Conservation (phyloP, 1,140 invertebrate species). For the Brachionus paranguensis region DNA sequence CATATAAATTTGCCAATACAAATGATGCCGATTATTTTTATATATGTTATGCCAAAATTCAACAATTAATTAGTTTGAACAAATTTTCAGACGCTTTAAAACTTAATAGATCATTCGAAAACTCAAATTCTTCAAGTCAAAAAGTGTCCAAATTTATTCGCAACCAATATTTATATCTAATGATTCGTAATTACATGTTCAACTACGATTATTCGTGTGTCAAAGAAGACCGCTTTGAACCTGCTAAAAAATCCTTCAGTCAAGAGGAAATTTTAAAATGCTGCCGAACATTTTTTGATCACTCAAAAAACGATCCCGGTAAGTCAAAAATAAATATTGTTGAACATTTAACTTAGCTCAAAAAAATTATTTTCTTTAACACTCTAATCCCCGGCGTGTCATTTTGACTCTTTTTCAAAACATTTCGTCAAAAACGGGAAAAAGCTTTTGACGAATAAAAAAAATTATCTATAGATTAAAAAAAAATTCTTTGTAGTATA, state of each 20-base stretch:
- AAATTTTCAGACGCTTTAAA: not conserved
- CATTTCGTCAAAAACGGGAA: too few species aligned
- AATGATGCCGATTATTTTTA: conserved; percentile 35
- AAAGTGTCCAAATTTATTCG: not conserved
- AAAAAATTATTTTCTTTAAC: too few species aligned
- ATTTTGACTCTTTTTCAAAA: too few species aligned
- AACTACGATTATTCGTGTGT: not conserved
- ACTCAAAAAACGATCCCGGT: not conserved
- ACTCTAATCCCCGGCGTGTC: too few species aligned
- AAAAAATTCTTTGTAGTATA: too few species aligned
- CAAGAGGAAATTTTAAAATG: conserved; percentile 9
- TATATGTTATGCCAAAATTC: conserved; percentile 3
- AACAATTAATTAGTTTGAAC: not conserved
- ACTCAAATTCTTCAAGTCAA: not conserved
- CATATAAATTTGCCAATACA: not conserved
- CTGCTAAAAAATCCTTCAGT: not conserved
- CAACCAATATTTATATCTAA: not conserved
- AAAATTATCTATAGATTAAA: too few species aligned
- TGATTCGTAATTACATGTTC: not conserved
- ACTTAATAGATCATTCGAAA: not conserved
- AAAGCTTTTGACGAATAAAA: too few species aligned
- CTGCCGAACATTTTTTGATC: not conserved
- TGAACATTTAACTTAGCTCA: too few species aligned
- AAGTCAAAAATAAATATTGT: not conserved
- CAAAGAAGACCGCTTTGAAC: not conserved